Base-by-base conservation (phyloP, 2,888 invertebrate genomes). In the Galerucella pusilla region DNA sequence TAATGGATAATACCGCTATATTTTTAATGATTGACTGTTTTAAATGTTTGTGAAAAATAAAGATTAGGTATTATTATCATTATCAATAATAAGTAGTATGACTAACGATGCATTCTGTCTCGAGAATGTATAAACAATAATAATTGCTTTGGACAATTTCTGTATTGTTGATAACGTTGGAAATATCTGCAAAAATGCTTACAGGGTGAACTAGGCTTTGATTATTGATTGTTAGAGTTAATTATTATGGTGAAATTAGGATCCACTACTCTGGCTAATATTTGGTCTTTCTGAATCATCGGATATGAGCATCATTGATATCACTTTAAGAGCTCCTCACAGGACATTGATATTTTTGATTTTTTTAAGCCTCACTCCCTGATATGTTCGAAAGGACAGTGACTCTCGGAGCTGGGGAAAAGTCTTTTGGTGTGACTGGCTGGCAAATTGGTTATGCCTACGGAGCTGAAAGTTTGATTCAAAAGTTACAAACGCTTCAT, bases 371-470 rank as follows among this genome's bases (percentile, higher is more conserved):
- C 0, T 94, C 96, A 0, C 87, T 99, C 7, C 98, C 98, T 0
- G 97, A 90, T n/a, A 99, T 99, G 99, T 99, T 97, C 94, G 97
- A 99, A 78, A 91, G 98, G 35, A 99, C 99, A 0, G 92, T 99
- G 54, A 98, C 98, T 0, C 93, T 99, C 78, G 98, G 99, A 0
- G 98, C 98, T 42, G 98, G 97, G 0, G 99, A 99, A 1, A 99
- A 99, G 90, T 97, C 97, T 1, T 98, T 99, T 89, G 97, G 97
- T 69, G 96, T 97, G 12, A 99, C 99, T 0, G 99, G 99, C 5
- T 97, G 97, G 97, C 98, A 95, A 90, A 92, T 93, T 3, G 99
- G 99, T 69, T 99, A 99, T 99, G 96, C 96, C 0, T 96, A 98
- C 86, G 98, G 95, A 0, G 98, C 98, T 0, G 91, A 91, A 0